These are phyloP conservation scores for Manis javanica DNA, from an alignment of 2,797 vertebrate genomes.

Conservation along the genomic window DNA sequence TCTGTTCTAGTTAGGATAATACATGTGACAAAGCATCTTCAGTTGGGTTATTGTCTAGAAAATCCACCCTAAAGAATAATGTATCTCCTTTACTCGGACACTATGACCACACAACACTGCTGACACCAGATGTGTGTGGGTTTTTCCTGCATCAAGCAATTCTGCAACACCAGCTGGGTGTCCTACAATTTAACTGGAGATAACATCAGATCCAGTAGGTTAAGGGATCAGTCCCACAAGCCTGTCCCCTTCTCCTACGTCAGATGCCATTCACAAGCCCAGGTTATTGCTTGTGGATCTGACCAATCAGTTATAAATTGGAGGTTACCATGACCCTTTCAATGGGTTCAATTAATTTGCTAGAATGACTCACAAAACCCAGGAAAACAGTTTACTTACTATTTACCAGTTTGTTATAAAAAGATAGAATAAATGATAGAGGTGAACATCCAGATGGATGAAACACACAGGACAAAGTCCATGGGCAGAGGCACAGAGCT, in stretches of 20 bases:
- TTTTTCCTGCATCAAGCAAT: no score
- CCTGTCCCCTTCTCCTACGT: not conserved
- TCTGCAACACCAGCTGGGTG: not conserved
- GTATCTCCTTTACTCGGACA: not conserved
- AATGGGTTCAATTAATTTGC: not conserved
- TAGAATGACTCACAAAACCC: not conserved
- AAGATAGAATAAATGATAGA: not conserved
- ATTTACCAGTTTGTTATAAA: not conserved
- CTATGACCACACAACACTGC: not conserved
- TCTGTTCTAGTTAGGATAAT: not conserved
- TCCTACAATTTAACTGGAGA: not conserved
- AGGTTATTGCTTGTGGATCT: not conserved
- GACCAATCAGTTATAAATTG: not conserved
- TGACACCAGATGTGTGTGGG: not conserved
- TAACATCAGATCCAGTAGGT: not conserved
- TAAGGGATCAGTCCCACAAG: not conserved
- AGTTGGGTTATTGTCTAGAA: not conserved
- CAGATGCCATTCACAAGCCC: not conserved
- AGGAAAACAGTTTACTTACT: not conserved
- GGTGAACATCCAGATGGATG: not conserved
- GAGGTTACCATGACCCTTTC: not conserved
- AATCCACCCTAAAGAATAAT: not conserved
- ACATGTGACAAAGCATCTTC: not conserved
- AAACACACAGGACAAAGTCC: not conserved
- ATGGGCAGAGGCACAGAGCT: not conserved